Percentiles rank a stretch among this genome's conserved stretches.
phyloP scores from a whole-genome alignment of 2,113 vertebrate species.

The Gnathonemus echidnorhynchus region DNA sequence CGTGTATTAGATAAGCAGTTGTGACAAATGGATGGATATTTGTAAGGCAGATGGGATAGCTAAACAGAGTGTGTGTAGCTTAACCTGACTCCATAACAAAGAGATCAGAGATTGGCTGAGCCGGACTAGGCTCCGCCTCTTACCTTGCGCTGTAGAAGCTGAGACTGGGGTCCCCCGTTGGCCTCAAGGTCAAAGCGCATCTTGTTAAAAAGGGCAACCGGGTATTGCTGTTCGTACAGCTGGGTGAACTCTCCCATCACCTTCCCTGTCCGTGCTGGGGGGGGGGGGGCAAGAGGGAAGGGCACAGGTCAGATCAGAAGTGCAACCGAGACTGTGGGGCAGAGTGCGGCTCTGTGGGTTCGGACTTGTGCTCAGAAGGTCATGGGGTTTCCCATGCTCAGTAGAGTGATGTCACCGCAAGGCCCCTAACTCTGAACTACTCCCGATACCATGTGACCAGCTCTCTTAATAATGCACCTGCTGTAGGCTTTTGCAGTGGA shows the following conservation, averaged over 20 bases:
- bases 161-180: constrained; percentile 68
- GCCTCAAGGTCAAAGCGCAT: constrained; percentile 86
- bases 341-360: neutral
- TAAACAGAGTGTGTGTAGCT: neutral
- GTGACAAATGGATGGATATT: neutral
- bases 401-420: neutral
- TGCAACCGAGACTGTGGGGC: neutral
- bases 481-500: neutral
- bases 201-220: constrained; percentile 82
- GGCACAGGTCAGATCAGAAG: neutral
- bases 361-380: neutral
- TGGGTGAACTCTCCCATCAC: constrained; percentile 70
- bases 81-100: neutral
- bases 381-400: neutral
- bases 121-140: constrained; percentile 9
- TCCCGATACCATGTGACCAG: neutral
- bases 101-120: neutral
- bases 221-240: constrained; percentile 78
- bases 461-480: neutral
- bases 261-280: constrained; percentile 68
- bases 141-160: constrained; percentile 90
- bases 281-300: neutral
- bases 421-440: neutral
- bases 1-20: neutral
- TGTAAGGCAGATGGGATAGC: neutral